A percentile compares a stretch with the other conserved stretches of the same genome.
phyloP scores from a whole-genome alignment of 2,888 invertebrate species.

The Caenorhabditis afra region DNA sequence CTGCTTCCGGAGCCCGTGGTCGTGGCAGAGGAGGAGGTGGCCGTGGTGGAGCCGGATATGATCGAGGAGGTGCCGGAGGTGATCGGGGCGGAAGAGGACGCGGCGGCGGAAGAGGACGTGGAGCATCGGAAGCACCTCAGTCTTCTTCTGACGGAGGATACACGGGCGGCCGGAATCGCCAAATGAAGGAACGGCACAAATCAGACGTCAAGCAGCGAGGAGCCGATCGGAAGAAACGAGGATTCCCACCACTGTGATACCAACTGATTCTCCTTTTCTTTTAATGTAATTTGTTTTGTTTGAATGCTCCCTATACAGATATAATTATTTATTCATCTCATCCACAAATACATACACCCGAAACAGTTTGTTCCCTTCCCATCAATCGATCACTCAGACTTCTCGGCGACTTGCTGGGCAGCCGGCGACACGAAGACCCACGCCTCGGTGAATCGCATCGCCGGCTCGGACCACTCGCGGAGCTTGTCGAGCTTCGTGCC shows the following conservation, averaged over 20 bases:
- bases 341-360: neutral
- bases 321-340: neutral
- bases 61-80: neutral
- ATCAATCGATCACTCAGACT: neutral
- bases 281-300: no score
- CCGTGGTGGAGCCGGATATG: conserved; percentile 16
- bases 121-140: neutral
- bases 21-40: conserved; percentile 2
- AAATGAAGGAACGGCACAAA: conserved; percentile 71
- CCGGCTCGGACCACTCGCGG: conserved; percentile 46
- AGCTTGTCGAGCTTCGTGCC: conserved; percentile 31
- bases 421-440: conserved; percentile 27
- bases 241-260: conserved; percentile 1
- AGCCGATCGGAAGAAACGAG: conserved; percentile 67
- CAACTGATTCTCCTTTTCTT: neutral
- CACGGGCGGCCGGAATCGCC: conserved; percentile 69
- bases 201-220: conserved; percentile 68
- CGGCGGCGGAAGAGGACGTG: conserved; percentile 29
- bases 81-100: conserved; percentile 30
- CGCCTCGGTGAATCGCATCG: conserved; percentile 33
- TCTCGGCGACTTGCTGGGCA: neutral
- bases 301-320: no score
- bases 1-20: neutral
- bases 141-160: conserved; percentile 42
- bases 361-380: no score